A percentile compares a stretch with the other conserved stretches of the same genome.
These are phyloP conservation scores for Apodemia zela DNA, from an alignment of 2,888 invertebrate species.

Conservation along the genomic window DNA sequence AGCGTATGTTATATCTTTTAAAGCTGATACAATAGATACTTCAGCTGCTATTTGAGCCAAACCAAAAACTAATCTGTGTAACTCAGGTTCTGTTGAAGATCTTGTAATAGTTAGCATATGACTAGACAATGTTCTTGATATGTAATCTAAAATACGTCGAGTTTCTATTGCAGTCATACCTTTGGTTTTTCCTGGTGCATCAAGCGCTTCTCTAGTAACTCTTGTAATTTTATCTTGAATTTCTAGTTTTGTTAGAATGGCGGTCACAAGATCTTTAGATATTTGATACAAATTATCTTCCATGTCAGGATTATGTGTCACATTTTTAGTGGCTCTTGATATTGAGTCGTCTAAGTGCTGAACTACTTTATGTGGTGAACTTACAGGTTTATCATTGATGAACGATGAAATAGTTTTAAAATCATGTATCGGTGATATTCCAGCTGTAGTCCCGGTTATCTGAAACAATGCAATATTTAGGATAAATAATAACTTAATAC, in stretches of 20 bases:
- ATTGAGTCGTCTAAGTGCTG: conserved; percentile 62
- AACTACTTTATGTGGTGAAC: conserved; percentile 58
- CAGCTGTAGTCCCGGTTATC: conserved; percentile 44
- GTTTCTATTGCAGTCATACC: conserved; percentile 73
- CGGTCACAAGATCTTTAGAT: conserved; percentile 67
- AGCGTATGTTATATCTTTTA: conserved; percentile 70
- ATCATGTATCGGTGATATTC: conserved; percentile 69
- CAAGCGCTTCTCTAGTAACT: conserved; percentile 67
- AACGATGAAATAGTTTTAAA: conserved; percentile 45
- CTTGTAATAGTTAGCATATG: conserved; percentile 65
- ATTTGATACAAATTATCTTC: conserved; percentile 66
- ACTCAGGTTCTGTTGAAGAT: conserved; percentile 68
- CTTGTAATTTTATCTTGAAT: conserved; percentile 73
- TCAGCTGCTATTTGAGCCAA: conserved; percentile 73
- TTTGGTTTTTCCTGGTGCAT: conserved; percentile 67
- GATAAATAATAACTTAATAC: neutral
- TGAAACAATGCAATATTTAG: conserved; percentile 35
- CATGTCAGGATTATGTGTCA: conserved; percentile 67
- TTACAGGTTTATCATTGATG: conserved; percentile 44
- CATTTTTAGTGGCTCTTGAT: conserved; percentile 58
- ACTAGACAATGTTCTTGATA: conserved; percentile 66
- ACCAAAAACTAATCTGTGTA: conserved; percentile 70
- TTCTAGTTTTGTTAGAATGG: conserved; percentile 66
- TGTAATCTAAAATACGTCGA: conserved; percentile 67
- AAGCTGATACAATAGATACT: conserved; percentile 66